phyloP scores from a whole-genome alignment of 1,140 invertebrate species.

The Nylanderia fulva region DNA sequence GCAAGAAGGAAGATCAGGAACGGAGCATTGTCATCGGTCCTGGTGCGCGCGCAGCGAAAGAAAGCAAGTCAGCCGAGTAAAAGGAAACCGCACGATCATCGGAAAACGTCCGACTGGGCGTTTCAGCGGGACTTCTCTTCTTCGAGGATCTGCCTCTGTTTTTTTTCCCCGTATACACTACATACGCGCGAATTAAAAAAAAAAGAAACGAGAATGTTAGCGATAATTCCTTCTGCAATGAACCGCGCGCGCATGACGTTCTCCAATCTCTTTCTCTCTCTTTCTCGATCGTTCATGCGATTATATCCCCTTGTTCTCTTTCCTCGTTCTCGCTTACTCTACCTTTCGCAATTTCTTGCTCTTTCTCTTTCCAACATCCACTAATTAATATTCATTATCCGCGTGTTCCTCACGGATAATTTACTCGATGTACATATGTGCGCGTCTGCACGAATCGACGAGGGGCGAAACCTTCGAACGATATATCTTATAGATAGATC shows the following conservation, averaged over 20 bases:
- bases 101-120: not conserved
- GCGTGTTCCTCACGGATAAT: slow-evolving; percentile 5
- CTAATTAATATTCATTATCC: not conserved
- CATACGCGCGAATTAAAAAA: slow-evolving; percentile 5
- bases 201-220: slow-evolving; percentile 38
- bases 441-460: not conserved
- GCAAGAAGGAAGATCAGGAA: slow-evolving; percentile 32
- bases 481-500: slow-evolving; percentile 30
- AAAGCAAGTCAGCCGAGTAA: slow-evolving; percentile 2
- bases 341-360: not conserved
- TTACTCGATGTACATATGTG: slow-evolving; percentile 40
- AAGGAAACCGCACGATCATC: slow-evolving; percentile 23
- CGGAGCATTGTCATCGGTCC: not conserved
- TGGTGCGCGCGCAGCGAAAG: not conserved
- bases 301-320: not conserved
- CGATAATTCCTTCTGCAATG: slow-evolving; percentile 48
- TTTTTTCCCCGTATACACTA: slow-evolving; percentile 8
- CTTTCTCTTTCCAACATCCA: slow-evolving; percentile 1
- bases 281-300: slow-evolving; percentile 26
- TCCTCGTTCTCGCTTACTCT: not conserved
- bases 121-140: slow-evolving; percentile 43
- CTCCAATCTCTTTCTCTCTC: slow-evolving; percentile 61
- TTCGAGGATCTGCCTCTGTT: slow-evolving; percentile 12
- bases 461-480: not conserved
- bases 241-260: slow-evolving; percentile 21